Percentiles rank a stretch among this genome's conserved stretches.
Evolutionary conservation across 2,888 invertebrate genomes (phyloP).

Genomic region (Caenorhabditis doughertyi): DNA sequence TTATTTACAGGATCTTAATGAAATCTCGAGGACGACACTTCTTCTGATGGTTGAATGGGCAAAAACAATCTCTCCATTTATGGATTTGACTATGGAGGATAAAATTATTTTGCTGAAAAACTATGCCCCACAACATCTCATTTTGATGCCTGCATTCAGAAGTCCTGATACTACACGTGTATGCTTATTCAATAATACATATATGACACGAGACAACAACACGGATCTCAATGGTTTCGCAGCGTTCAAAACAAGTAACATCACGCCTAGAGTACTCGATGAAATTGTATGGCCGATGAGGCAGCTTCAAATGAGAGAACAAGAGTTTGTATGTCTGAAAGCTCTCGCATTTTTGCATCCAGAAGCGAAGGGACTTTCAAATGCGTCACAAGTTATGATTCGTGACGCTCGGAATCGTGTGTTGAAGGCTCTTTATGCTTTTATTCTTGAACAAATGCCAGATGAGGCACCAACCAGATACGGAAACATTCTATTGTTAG

Average conservation of each 20-base stretch:
- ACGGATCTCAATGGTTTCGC: constrained; percentile 80
- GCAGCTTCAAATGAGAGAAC: constrained; percentile 97
- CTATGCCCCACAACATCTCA: constrained; percentile 82
- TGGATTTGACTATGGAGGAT: constrained; percentile 80
- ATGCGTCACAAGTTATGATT: constrained; percentile 74
- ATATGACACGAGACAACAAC: constrained; percentile 73
- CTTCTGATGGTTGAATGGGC: constrained; percentile 83
- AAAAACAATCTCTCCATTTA: constrained; percentile 80
- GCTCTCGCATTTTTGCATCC: constrained; percentile 98
- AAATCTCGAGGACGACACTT: constrained; percentile 81
- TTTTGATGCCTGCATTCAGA: constrained; percentile 82
- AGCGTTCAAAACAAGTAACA: constrained; percentile 81
- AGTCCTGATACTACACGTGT: constrained; percentile 77
- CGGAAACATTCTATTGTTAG: constrained; percentile 79
- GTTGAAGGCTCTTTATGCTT: constrained; percentile 81
- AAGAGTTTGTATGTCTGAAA: constrained; percentile 97
- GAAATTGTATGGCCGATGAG: constrained; percentile 96
- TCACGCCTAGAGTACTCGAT: constrained; percentile 84
- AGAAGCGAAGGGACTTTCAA: constrained; percentile 79
- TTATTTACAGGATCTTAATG: constrained; percentile 75
- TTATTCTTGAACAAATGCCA: constrained; percentile 79
- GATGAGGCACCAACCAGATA: constrained; percentile 82
- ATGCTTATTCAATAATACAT: constrained; percentile 82
- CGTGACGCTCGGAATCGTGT: constrained; percentile 81
- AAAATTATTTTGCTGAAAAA: constrained; percentile 81